Base-by-base conservation (phyloP, 2,113 vertebrate species). In the Rhinoptilus africanus region DNA sequence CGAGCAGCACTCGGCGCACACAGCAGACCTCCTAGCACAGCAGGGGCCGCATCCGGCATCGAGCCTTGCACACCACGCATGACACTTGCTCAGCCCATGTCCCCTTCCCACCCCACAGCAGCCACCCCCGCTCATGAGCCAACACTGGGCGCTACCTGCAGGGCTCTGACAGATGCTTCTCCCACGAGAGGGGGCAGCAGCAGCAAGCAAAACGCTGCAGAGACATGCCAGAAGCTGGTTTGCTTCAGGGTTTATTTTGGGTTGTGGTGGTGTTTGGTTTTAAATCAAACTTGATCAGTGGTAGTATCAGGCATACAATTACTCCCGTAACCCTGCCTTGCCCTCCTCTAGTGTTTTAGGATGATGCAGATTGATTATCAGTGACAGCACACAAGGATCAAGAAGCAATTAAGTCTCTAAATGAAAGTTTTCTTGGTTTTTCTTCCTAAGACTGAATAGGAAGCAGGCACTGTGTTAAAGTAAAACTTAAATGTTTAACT, bases 111-210 rank as follows among this genome's bases (percentile, higher is more conserved):
- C 1, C 3, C 12, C 12, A 6, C 43, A 39, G 67, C 30, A 76
- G 86, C 51, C 37, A 32, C 2, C 4, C 4, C 23, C 11, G 37
- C 47, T 37, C 28, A 37, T 8, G 27, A 81, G 35, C 20, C 75
- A 20, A 23, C 23, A 32, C 8, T 1, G 1, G 51, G 51, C 71
- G 34, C 10, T 23, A 30, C 87, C 68, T n/a, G 41, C 67, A 11
- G 6, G 23, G 48, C 62, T 85, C 74, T 88, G 90, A 57, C n/a
- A 1, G 68, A n/a, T 71, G 24, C 56, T 67, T 77, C 23, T 92
- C 83, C 76, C 86, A 86, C 93, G 3, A 81, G 91, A 97, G 96
- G 76, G 91, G 96, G 93, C 96, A 97, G 96, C 93, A 97, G 83
- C 78, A 74, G 78, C 88, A 81, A 85, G 59, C 48, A 57, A 82